Base-by-base conservation (phyloP, 2,113 vertebrate species). In the Phyllopteryx taeniolatus region DNA sequence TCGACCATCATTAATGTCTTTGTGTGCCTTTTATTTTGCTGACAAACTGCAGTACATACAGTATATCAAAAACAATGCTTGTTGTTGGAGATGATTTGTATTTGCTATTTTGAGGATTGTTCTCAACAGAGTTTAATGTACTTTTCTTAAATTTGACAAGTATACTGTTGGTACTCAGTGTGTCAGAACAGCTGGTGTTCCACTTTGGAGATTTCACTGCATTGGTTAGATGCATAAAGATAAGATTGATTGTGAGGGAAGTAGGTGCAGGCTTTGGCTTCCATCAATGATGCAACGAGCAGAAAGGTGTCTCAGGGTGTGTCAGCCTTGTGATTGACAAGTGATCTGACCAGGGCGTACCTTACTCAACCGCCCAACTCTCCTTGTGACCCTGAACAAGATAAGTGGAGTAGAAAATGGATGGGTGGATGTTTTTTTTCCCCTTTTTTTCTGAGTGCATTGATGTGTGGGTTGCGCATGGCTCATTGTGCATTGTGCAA, bases 401-500 rank as follows among this genome's bases (percentile, higher is more conserved):
- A 63, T 35, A 63, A 63, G 61, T n/a, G 61, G 35, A 7, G 35
- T 42, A 42, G 35, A 63, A 63, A 63, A 63, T 42, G 19, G 61
- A n/a, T 63, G 35, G 61, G 61, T 63, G 61, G 35, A n/a, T 43
- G 61, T 1, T 60, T 60, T 27, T 39, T 61, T 61, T 17, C 8
- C 10, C 35, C 33, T 61, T 35, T 35, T 61, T 61, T 33, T 7
- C 33, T 31, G 31, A 35, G 31, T 35, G 35, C 61, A n/a, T 42
- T 42, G 3, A 17, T 20, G 61, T 42, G 35, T 63, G 61, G 61
- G 17, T 42, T 42, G 61, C 20, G 61, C 61, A 43, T 17, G 35
- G 35, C 61, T 63, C 61, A 63, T 63, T 63, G 33, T 43, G 61
- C 61, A 63, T 35, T 3, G 61, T 63, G 61, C 35, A 42, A 62